Evolutionary conservation across 2,113 vertebrate species (phyloP).

Genomic region (Excalfactoria chinensis): DNA sequence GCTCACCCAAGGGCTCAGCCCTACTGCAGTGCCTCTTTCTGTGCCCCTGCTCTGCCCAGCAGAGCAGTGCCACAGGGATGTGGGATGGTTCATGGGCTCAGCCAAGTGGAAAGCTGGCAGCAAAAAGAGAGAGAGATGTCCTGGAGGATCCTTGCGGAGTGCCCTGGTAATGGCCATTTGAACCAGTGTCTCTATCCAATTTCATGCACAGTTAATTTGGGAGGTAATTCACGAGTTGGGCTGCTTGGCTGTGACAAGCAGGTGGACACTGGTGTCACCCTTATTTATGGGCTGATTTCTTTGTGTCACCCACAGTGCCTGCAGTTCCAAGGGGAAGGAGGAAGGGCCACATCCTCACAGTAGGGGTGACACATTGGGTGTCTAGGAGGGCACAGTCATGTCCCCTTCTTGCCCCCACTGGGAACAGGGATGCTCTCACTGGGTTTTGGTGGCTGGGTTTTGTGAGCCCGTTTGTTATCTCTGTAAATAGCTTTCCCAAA

Average conservation of each 20-base stretch:
- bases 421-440: not conserved
- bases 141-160: not conserved
- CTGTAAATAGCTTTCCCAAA: not conserved
- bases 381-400: not conserved
- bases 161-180: rapidly evolving
- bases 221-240: not conserved
- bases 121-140: not conserved
- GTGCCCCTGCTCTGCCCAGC: not conserved
- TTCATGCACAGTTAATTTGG: slow-evolving; percentile 1
- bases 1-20: not conserved
- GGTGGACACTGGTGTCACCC: rapidly evolving
- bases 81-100: rapidly evolving
- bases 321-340: not conserved
- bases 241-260: not conserved
- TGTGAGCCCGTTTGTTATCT: not conserved
- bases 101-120: not conserved
- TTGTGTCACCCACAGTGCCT: not conserved
- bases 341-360: rapidly evolving
- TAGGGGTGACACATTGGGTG: not conserved
- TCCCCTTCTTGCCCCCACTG: not conserved
- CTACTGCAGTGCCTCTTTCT: no score
- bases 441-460: not conserved
- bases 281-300: not conserved
- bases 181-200: not conserved
- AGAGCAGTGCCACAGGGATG: not conserved